Evolutionary conservation across 2,797 vertebrate genomes (phyloP).

Genomic region (Sebastolobus altivelis): DNA sequence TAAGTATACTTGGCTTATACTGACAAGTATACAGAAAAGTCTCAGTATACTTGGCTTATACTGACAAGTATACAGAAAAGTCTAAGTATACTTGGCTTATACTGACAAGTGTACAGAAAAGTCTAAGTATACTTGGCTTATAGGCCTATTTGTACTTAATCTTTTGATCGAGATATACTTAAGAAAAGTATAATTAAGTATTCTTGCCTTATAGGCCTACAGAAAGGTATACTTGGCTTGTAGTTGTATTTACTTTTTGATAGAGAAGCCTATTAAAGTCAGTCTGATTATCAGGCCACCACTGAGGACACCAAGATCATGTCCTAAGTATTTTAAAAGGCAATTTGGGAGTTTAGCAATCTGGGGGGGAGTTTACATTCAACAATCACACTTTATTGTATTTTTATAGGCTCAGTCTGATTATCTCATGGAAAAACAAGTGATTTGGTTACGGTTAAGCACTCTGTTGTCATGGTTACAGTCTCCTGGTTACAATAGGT

Average conservation of each 20-base stretch:
- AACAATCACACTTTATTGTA: background rate
- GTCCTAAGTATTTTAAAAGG: background rate
- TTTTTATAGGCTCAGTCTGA: background rate
- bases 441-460: background rate
- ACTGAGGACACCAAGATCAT: background rate
- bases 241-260: background rate
- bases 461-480: constrained; percentile 27
- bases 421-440: background rate
- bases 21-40: no score
- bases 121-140: no score
- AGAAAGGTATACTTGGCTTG: no score
- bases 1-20: no score
- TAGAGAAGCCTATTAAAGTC: background rate
- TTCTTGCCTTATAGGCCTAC: no score
- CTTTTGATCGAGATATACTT: no score
- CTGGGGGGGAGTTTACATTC: background rate
- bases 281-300: background rate
- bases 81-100: no score
- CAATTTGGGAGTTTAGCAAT: background rate
- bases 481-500: constrained; percentile 21
- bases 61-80: no score
- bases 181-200: no score
- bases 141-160: no score
- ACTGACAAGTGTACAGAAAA: no score
- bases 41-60: no score